Evolutionary conservation across 2,113 vertebrate genomes (phyloP).

Genomic region (Dasypus novemcinctus): DNA sequence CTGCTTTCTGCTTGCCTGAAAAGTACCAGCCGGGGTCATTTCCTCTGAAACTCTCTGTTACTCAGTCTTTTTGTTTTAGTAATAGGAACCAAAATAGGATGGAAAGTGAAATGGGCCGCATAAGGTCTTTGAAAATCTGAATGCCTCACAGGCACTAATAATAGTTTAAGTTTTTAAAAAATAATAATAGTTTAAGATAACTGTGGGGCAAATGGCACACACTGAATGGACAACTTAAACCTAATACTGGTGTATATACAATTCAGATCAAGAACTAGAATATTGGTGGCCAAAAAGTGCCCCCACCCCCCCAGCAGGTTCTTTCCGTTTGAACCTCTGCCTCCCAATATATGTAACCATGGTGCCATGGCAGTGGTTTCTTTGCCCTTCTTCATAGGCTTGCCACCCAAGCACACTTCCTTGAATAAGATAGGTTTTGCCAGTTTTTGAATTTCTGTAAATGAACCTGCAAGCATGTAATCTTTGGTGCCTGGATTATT

Average conservation of each 20-base stretch:
- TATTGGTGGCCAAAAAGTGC: too few relatives aligned
- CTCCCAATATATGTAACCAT: too few relatives aligned
- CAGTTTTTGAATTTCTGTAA: background rate
- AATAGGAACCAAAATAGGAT: background rate
- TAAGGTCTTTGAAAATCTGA: background rate
- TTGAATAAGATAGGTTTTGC: background rate
- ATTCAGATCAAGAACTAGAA: background rate
- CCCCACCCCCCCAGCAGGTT: too few relatives aligned
- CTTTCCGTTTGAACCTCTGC: background rate
- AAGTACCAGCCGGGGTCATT: background rate
- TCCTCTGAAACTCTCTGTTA: background rate
- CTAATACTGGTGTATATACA: background rate
- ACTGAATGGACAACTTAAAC: background rate
- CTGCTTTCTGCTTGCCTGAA: background rate
- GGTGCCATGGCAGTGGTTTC: background rate
- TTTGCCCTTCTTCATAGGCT: background rate
- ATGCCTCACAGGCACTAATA: background rate
- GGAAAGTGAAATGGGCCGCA: background rate
- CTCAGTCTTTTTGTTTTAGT: background rate
- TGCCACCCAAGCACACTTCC: background rate
- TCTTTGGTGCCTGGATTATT: background rate
- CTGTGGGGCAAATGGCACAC: background rate
- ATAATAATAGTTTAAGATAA: background rate
- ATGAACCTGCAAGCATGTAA: background rate
- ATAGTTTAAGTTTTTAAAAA: background rate